Evolutionary conservation across 2,113 vertebrate species (phyloP).

Genomic region (Sinocyclocheilus rhinocerous): DNA sequence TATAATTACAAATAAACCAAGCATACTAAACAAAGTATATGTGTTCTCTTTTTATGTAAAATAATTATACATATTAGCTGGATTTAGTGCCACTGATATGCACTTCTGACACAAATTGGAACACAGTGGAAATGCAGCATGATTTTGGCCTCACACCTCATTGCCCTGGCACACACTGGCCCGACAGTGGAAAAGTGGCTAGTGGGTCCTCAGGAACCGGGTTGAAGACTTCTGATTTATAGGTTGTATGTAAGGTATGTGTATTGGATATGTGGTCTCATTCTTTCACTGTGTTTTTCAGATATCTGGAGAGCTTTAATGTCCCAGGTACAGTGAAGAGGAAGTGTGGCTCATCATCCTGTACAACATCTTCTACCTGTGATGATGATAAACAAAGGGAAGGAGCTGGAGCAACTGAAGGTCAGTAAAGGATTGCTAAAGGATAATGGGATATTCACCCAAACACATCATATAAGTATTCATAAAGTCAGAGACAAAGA

Average conservation of each 20-base stretch:
- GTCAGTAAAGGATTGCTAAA: conserved; percentile 49
- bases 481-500: background rate
- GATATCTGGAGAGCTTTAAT: conserved; percentile 88
- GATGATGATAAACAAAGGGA: conserved; percentile 82
- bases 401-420: conserved; percentile 57
- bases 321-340: conserved; percentile 84
- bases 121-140: too few species aligned
- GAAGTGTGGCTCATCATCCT: conserved; percentile 84
- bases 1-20: too few species aligned
- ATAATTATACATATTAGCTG: too few species aligned
- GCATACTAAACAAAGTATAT: too few species aligned
- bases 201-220: too few species aligned
- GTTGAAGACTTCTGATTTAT: background rate
- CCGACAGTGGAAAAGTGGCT: too few species aligned
- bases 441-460: background rate
- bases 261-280: background rate
- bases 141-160: too few species aligned
- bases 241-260: background rate
- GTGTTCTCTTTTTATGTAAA: too few species aligned
- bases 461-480: too few species aligned
- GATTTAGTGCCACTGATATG: too few species aligned
- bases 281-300: conserved; percentile 53
- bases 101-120: too few species aligned
- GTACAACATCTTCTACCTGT: conserved; percentile 79
- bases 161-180: too few species aligned